Percentiles rank a stretch among this genome's conserved stretches.
Evolutionary conservation across 2,797 vertebrate genomes (phyloP).

Genomic region (Sarcophilus harrisii): DNA sequence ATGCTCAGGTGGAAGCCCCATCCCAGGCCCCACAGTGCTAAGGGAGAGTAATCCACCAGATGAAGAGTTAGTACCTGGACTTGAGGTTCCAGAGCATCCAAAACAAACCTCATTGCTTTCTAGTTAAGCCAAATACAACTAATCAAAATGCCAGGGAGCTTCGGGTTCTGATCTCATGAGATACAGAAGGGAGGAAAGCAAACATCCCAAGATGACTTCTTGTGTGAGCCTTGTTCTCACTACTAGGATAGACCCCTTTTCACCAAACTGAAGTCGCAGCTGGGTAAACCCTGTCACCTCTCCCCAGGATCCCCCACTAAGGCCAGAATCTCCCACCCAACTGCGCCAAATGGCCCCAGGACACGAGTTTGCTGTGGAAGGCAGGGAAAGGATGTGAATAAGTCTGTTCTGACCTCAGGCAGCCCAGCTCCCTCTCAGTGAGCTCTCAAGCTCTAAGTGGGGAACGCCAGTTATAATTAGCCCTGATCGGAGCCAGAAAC

Average conservation of each 20-base stretch:
- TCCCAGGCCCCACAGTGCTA: neutral
- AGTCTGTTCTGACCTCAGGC: neutral
- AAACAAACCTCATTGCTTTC: neutral
- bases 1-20: neutral
- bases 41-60: neutral
- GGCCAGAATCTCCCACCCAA: neutral
- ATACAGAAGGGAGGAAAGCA: neutral
- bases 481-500: neutral
- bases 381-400: neutral
- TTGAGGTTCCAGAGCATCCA: neutral
- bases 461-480: slow-evolving; percentile 9
- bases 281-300: neutral
- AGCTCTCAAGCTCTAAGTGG: slow-evolving; percentile 27
- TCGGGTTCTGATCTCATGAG: neutral
- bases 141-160: neutral
- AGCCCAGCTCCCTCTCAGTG: neutral
- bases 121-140: neutral
- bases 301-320: neutral
- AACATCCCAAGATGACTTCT: neutral
- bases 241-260: neutral
- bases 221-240: neutral
- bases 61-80: neutral
- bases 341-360: neutral
- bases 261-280: neutral
- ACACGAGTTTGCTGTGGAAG: neutral